Evolutionary conservation across 2,888 invertebrate genomes (phyloP).

Genomic region (Clostera curtula): DNA sequence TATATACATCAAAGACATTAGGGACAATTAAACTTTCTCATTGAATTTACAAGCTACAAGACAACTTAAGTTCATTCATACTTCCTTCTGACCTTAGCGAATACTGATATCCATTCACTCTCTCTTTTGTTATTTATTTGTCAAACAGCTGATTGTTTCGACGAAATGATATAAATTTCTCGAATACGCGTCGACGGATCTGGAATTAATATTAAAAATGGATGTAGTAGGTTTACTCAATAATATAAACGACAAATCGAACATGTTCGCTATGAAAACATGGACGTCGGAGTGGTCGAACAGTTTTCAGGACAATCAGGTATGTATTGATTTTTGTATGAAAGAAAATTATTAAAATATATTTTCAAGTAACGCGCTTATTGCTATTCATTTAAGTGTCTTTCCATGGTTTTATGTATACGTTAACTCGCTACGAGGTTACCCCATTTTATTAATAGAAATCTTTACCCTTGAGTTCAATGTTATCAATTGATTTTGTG

Average conservation of each 20-base stretch:
- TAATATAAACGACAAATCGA: constrained; percentile 61
- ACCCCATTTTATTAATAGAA: constrained; percentile 19
- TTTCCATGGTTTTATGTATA: not conserved
- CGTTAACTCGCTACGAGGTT: constrained; percentile 13
- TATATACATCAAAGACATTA: no score
- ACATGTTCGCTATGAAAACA: constrained; percentile 66
- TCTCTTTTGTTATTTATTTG: constrained; percentile 24
- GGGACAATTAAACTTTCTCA: no score
- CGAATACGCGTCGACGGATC: constrained; percentile 16
- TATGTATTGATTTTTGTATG: constrained; percentile 40
- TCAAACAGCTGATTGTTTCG: constrained; percentile 42
- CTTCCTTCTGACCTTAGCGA: constrained; percentile 9
- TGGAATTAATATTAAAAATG: constrained; percentile 38
- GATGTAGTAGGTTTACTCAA: constrained; percentile 63
- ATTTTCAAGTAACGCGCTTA: no score
- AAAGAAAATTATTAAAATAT: constrained; percentile 1
- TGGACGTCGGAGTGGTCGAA: constrained; percentile 68
- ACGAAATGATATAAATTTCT: constrained; percentile 21
- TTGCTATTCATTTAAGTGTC: no score
- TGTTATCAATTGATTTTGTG: constrained; percentile 23
- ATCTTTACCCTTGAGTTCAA: constrained; percentile 38
- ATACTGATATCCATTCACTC: constrained; percentile 6
- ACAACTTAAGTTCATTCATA: no score
- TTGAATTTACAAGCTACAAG: no score
- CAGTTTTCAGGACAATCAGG: constrained; percentile 68